A percentile compares a stretch with the other conserved stretches of the same genome.
These are phyloP conservation scores for Petrosia ficiformis DNA, from an alignment of 37 sponge, comb jelly and placozoan species.

Conservation along the genomic window DNA sequence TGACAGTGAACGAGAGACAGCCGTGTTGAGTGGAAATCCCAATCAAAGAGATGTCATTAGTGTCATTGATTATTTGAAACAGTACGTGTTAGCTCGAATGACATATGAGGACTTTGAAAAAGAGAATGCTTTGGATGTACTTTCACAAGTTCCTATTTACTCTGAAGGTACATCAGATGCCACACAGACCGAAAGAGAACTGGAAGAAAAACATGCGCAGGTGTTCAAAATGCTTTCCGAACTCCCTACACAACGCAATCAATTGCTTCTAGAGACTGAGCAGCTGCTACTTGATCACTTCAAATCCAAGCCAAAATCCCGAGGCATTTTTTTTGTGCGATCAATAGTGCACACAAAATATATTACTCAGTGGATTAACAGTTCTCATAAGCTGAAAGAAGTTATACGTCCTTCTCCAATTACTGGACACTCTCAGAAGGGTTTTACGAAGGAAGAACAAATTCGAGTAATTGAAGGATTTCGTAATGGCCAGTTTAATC, in stretches of 20 bases:
- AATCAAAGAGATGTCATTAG: conserved; percentile 19
- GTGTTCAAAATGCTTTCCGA: not conserved
- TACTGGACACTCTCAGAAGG: conserved; percentile 8
- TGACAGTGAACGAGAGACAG: conserved; percentile 4
- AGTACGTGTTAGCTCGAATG: conserved; percentile 21
- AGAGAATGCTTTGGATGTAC: conserved; percentile 43
- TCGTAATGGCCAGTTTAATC: conserved; percentile 65
- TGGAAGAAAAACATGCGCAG: not conserved
- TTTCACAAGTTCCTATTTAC: not conserved
- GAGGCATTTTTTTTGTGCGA: conserved; percentile 52
- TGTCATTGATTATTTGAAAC: conserved; percentile 10
- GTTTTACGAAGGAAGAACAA: conserved; percentile 59
- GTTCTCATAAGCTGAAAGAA: not conserved
- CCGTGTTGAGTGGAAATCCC: conserved; percentile 7
- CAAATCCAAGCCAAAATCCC: not conserved
- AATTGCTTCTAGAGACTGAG: conserved; percentile 23
- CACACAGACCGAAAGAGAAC: not conserved
- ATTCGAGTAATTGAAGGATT: conserved; percentile 67
- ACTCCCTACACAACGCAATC: conserved; percentile 22
- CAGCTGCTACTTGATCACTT: conserved; percentile 11
- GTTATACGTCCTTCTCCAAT: not conserved
- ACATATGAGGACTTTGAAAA: conserved; percentile 42
- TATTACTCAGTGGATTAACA: conserved; percentile 15
- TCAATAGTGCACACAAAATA: conserved; percentile 19
- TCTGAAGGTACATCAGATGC: not conserved